These are phyloP conservation scores for Larimichthys crocea DNA, from an alignment of 2,113 vertebrate genomes.

Conservation along the genomic window DNA sequence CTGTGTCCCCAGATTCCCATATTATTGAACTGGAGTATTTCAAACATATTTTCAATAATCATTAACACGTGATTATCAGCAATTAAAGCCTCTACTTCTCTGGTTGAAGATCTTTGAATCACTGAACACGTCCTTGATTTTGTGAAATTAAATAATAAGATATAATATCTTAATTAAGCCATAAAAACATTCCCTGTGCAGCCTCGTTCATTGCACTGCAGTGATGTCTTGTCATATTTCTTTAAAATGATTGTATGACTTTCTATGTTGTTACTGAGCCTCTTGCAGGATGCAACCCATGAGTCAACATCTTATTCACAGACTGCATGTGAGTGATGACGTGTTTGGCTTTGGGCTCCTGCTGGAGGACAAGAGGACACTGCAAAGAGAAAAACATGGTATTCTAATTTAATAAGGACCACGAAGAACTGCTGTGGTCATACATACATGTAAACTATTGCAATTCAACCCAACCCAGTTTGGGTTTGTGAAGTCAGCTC, in stretches of 20 bases:
- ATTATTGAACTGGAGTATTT: not conserved
- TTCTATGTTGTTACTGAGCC: constrained; percentile 8
- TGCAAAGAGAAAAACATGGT: constrained; percentile 10
- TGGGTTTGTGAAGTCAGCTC: not conserved
- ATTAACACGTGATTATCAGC: not conserved
- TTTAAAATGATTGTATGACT: not conserved
- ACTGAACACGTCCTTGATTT: not conserved
- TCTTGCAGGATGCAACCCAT: constrained; percentile 32
- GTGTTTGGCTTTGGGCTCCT: constrained; percentile 36
- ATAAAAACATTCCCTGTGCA: not conserved
- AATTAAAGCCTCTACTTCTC: not conserved
- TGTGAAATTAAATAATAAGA: not conserved
- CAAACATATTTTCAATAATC: not conserved
- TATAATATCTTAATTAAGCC: not conserved
- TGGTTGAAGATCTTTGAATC: not conserved
- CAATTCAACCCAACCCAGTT: not conserved
- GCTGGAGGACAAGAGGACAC: constrained; percentile 48
- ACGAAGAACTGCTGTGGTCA: constrained; percentile 4
- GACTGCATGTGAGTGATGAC: constrained; percentile 39
- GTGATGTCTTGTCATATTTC: not conserved
- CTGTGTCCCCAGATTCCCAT: not conserved
- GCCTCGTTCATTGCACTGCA: not conserved
- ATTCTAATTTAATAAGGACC: constrained; percentile 34
- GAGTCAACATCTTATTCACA: constrained; percentile 61
- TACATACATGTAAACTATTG: not conserved